These are phyloP conservation scores for Drosophila tropicalis DNA, from an alignment of 1,140 invertebrate species.

Conservation along the genomic window DNA sequence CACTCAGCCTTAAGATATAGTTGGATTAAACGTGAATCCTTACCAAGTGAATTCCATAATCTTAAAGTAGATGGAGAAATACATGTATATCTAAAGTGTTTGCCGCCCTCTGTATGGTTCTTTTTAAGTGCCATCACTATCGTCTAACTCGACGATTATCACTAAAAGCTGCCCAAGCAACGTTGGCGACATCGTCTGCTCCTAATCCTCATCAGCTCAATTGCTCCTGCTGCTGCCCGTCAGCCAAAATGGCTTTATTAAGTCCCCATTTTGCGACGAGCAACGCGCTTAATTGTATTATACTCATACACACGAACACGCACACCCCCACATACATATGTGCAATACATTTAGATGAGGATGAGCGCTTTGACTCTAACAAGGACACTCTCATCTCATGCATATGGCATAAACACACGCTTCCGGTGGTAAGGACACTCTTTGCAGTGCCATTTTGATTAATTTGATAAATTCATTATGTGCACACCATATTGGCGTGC, in stretches of 20 bases:
- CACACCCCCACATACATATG: neutral
- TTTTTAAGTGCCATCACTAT: conserved; percentile 39
- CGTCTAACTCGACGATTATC: conserved; percentile 69
- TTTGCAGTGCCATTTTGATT: conserved; percentile 71
- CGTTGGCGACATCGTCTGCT: conserved; percentile 32
- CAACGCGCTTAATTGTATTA: conserved; percentile 76
- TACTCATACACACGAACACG: conserved; percentile 41
- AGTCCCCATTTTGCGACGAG: conserved; percentile 68
- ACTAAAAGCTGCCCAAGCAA: conserved; percentile 19
- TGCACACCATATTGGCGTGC: conserved; percentile 69
- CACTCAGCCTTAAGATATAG: neutral
- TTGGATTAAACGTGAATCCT: no score
- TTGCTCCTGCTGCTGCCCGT: conserved; percentile 40
- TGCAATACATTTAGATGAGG: conserved; percentile 14
- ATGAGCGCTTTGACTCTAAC: conserved; percentile 24
- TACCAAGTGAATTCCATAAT: neutral
- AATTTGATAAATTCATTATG: conserved; percentile 82
- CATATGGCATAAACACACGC: conserved; percentile 34
- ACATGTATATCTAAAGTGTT: neutral
- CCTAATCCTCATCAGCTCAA: conserved; percentile 42
- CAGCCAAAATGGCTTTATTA: conserved; percentile 76
- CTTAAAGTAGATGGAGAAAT: neutral
- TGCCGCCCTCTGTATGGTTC: neutral
- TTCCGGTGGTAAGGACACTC: conserved; percentile 55
- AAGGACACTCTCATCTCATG: conserved; percentile 18